Conservation (phyloP, 1,140 invertebrate species). For the Maniola jurtina region DNA sequence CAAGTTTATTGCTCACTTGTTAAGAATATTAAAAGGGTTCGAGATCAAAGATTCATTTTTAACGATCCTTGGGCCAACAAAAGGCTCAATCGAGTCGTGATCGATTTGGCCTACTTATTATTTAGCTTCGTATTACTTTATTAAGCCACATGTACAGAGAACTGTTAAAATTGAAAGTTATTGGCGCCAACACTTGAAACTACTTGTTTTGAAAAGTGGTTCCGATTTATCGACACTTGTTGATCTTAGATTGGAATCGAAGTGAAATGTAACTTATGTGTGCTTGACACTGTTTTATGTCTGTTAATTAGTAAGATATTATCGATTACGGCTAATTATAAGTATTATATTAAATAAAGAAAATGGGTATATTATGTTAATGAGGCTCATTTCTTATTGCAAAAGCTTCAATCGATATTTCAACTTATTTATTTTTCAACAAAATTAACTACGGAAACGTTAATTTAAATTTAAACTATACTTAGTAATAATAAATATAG, state of each 20-base stretch:
- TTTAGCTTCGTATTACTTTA: slow-evolving; percentile 23
- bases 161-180: slow-evolving; percentile 21
- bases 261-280: slow-evolving; percentile 1
- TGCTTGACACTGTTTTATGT: not conserved
- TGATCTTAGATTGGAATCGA: not conserved
- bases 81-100: slow-evolving; percentile 40
- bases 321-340: not conserved
- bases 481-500: too few relatives aligned
- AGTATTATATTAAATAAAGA: not conserved
- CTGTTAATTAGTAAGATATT: not conserved
- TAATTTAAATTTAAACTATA: too few relatives aligned
- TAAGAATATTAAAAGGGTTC: slow-evolving; percentile 29
- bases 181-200: not conserved
- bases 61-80: slow-evolving; percentile 38
- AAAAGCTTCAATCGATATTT: too few relatives aligned
- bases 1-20: not conserved
- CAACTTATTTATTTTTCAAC: too few relatives aligned
- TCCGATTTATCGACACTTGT: not conserved
- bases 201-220: slow-evolving; percentile 19
- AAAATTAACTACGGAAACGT: too few relatives aligned
- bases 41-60: slow-evolving; percentile 44
- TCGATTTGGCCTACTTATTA: slow-evolving; percentile 49
- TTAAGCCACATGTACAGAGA: slow-evolving; percentile 14
- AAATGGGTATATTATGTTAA: too few relatives aligned
- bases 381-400: too few relatives aligned